Conservation (phyloP, 2,888 invertebrate species). For the Deroplatys truncata region DNA sequence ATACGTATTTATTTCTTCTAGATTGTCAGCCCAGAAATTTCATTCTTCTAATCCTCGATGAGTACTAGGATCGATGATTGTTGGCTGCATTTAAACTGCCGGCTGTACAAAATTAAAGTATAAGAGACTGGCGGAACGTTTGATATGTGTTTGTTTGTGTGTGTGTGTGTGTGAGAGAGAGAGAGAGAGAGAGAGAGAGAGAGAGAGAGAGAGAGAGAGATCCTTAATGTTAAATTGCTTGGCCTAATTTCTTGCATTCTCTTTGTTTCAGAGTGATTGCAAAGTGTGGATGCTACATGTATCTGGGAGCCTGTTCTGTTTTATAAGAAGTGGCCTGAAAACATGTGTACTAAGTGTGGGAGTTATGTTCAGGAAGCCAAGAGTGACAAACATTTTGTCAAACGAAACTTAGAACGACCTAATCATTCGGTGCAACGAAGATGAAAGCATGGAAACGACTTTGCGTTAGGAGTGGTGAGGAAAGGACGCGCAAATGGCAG, state of each 20-base stretch:
- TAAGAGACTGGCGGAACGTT: too few relatives aligned
- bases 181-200: too few relatives aligned
- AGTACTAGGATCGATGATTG: too few relatives aligned
- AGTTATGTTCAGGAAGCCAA: background rate
- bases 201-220: too few relatives aligned
- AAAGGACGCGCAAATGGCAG: background rate
- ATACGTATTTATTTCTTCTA: too few relatives aligned
- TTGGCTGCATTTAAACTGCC: too few relatives aligned
- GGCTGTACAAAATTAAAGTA: too few relatives aligned
- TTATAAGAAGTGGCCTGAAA: background rate
- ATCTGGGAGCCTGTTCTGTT: background rate
- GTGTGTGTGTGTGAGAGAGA: too few relatives aligned
- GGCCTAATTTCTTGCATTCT: background rate
- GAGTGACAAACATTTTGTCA: background rate
- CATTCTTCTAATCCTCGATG: too few relatives aligned
- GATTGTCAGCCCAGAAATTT: too few relatives aligned
- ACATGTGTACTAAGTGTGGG: background rate
- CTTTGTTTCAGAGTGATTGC: background rate
- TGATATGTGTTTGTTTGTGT: too few relatives aligned
- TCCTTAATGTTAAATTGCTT: too few relatives aligned
- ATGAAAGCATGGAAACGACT: background rate
- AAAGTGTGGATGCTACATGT: background rate
- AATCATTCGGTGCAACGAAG: background rate
- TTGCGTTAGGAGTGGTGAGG: background rate
- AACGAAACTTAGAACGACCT: background rate